Base-by-base conservation (phyloP, 2,797 vertebrate genomes). In the Oreochromis grahami region DNA sequence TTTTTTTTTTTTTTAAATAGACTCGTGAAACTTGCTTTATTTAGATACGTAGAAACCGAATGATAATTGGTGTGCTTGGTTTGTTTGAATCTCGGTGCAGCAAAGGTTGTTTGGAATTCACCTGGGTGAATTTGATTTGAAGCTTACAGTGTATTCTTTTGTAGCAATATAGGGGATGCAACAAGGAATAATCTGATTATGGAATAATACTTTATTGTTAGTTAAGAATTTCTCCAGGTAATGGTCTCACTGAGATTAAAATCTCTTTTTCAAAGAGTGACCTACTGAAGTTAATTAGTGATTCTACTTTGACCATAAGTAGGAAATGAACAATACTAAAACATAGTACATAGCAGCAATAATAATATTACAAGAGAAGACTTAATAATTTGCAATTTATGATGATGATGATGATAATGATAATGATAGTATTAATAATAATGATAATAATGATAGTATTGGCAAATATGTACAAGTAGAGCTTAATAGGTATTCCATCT, bases 401-500 rank as follows among this genome's bases (percentile, higher is more conserved):
- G 0, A 7, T 53, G 0, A 51, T 19, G 11, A 51, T 9, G 24
- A 24, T 24, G 24, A 24, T 24, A 3, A 24, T 19, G 6, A 51
- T 9, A 19, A 52, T 12, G 0, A 53, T 53, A 3, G n/a, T 19
- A 3, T 10, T 50, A 9, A 21, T 52, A 21, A 32, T 32, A 32
- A 51, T 51, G 21, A 51, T 51, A 4, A 38, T 10, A 10, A 38
- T 38, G 1, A 38, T 38, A 10, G 2, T 38, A 52, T 21, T 52
- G 51, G 51, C 51, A 52, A 52, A 52, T 52, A 11, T 52, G 51
- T 52, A 52, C 10, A 21, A 26, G 52, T 55, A 55, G 6, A 26
- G 52, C 21, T 55, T 55, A 8, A 14, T 26, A 55, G 21, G 52
- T 8, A 26, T 55, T 55, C 52, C 4, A 4, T 55, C 12, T 55